Evolutionary conservation across 2,888 invertebrate species (phyloP).

Genomic region (Opisthograptis luteolata): DNA sequence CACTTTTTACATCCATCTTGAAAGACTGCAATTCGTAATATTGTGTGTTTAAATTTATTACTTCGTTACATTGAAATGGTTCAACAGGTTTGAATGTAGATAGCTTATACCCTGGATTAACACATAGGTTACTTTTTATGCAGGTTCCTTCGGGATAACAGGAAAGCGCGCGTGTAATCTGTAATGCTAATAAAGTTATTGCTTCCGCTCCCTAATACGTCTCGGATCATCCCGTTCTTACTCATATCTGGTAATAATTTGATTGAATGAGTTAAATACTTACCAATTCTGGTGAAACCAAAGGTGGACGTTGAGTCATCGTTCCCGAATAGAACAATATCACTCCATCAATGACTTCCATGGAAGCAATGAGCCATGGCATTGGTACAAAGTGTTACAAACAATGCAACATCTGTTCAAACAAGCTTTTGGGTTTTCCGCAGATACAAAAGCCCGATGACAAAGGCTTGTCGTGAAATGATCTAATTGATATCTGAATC

Average conservation of each 20-base stretch:
- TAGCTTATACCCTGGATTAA: no score
- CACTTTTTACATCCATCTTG: no score
- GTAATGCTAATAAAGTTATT: no score
- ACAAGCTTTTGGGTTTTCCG: slow-evolving; percentile 17
- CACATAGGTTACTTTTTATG: no score
- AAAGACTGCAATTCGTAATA: no score
- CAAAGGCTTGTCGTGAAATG: neutral
- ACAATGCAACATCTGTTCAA: neutral
- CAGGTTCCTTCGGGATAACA: no score
- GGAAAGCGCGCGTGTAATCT: no score
- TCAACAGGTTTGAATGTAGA: no score
- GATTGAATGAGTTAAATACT: neutral
- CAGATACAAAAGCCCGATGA: neutral
- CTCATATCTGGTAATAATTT: neutral
- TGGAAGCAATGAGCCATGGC: slow-evolving; percentile 18
- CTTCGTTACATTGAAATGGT: no score
- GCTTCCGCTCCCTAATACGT: no score
- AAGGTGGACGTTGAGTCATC: slow-evolving; percentile 10
- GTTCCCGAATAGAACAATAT: slow-evolving; percentile 14
- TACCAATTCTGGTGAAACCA: neutral
- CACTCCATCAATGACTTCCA: slow-evolving; percentile 9
- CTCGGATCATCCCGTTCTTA: neutral
- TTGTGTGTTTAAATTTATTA: no score
- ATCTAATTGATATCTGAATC: neutral
- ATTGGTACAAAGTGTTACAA: no score